phyloP scores from a whole-genome alignment of 2,113 vertebrate genomes.

The Lethenteron reissneri region DNA sequence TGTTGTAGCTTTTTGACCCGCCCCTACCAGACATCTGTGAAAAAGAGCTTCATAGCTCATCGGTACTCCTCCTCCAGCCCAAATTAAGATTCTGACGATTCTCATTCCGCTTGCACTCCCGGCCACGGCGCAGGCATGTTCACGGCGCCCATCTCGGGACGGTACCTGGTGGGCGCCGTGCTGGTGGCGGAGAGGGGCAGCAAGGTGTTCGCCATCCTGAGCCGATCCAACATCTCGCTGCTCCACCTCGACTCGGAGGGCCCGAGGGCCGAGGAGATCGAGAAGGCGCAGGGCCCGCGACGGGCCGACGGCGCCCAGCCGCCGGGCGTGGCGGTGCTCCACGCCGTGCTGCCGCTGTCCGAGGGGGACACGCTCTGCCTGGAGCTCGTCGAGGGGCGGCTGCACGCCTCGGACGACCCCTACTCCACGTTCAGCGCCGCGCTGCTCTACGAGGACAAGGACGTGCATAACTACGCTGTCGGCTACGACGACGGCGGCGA shows the following conservation, averaged over 20 bases:
- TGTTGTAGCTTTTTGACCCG: too few species aligned
- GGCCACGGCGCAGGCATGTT: slow-evolving; percentile 40
- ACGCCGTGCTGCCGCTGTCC: slow-evolving; percentile 49
- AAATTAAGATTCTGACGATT: too few species aligned
- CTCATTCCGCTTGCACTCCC: too few species aligned
- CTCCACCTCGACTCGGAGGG: slow-evolving; percentile 54
- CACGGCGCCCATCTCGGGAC: slow-evolving; percentile 45
- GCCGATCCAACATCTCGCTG: slow-evolving; percentile 46
- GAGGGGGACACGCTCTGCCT: slow-evolving; percentile 45
- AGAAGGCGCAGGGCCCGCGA: slow-evolving; percentile 21
- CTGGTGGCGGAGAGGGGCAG: slow-evolving; percentile 45
- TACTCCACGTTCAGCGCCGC: slow-evolving; percentile 69
- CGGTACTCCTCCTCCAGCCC: too few species aligned
- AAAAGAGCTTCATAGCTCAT: too few species aligned
- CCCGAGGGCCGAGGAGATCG: slow-evolving; percentile 27
- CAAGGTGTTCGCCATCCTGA: slow-evolving; percentile 47
- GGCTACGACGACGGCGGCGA: background rate
- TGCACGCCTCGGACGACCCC: slow-evolving; percentile 47
- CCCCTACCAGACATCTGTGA: too few species aligned
- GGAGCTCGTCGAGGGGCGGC: slow-evolving; percentile 40
- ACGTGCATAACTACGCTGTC: background rate
- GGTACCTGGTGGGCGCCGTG: slow-evolving; percentile 59
- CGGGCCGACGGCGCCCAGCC: slow-evolving; percentile 25
- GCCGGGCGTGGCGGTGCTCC: slow-evolving; percentile 40
- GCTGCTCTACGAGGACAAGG: slow-evolving; percentile 34